phyloP scores from a whole-genome alignment of 2,888 invertebrate species.

The Lamellibrachia columna region DNA sequence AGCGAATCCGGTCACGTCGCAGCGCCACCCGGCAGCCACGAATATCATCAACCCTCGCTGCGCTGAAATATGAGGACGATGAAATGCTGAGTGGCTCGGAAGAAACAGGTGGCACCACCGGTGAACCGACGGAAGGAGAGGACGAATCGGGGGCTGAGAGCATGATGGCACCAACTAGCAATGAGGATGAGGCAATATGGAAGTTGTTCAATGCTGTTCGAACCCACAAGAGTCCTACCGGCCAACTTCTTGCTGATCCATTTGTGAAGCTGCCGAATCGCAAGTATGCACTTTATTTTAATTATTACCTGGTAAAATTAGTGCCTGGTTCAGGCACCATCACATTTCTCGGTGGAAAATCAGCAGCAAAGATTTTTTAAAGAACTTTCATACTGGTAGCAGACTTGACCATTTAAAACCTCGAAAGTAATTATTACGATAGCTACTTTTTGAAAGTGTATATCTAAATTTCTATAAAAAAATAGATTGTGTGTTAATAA shows the following conservation, averaged over 20 bases:
- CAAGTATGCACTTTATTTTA: slow-evolving; percentile 51
- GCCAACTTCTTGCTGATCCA: slow-evolving; percentile 87
- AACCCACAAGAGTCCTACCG: slow-evolving; percentile 67
- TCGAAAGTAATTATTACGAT: not conserved
- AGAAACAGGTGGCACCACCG: not conserved
- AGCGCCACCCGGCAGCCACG: not conserved
- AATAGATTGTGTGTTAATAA: not conserved
- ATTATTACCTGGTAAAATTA: not conserved
- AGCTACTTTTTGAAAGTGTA: not conserved
- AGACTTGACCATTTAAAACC: not conserved
- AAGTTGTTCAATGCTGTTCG: slow-evolving; percentile 85
- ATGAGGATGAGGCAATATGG: slow-evolving; percentile 77
- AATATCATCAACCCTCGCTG: slow-evolving; percentile 33
- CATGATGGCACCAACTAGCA: slow-evolving; percentile 54
- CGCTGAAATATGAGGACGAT: slow-evolving; percentile 28
- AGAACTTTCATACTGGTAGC: not conserved
- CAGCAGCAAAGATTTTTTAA: not conserved
- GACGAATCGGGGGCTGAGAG: slow-evolving; percentile 67
- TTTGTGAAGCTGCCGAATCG: slow-evolving; percentile 90
- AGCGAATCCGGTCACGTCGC: slow-evolving; percentile 29
- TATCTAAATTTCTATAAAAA: not conserved
- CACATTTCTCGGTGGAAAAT: not conserved
- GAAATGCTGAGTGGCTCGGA: not conserved
- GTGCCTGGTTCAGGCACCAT: not conserved
- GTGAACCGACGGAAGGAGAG: slow-evolving; percentile 48